Conservation (phyloP, 1,140 invertebrate species). For the Hydropsyche tenuis region DNA sequence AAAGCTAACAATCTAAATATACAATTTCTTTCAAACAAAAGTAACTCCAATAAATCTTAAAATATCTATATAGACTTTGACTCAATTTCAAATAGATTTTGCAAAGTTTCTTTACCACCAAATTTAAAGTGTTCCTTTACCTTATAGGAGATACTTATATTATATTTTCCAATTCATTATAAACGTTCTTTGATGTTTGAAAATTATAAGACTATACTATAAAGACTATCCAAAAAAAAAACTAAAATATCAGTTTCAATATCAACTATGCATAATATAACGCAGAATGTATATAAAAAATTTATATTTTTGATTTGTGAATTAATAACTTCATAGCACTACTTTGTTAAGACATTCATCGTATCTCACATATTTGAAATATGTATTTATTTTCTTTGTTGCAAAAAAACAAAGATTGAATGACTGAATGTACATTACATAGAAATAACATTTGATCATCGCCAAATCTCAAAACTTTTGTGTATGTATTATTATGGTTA, state of each 20-base stretch:
- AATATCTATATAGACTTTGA: background rate
- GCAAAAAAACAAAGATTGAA: conserved; percentile 49
- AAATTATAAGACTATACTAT: conserved; percentile 13
- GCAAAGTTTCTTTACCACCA: conserved; percentile 47
- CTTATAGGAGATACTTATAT: conserved; percentile 46
- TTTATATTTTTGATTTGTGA: background rate
- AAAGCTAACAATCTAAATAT: background rate
- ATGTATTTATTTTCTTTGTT: conserved; percentile 48
- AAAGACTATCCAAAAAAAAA: conserved; percentile 10
- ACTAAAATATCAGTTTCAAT: conserved; percentile 12
- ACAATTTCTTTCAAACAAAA: background rate
- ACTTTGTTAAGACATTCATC: conserved; percentile 12
- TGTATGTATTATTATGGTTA: conserved; percentile 50
- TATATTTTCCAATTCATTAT: conserved; percentile 26
- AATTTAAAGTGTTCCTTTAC: conserved; percentile 50
- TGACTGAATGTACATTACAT: conserved; percentile 51
- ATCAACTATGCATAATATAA: background rate
- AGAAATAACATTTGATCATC: conserved; percentile 51
- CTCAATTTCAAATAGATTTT: conserved; percentile 18
- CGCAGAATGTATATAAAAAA: conserved; percentile 11
- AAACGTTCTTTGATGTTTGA: conserved; percentile 5
- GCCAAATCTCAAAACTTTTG: conserved; percentile 50
- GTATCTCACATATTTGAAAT: conserved; percentile 8
- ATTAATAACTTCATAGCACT: background rate
- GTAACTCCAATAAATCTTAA: background rate